These are phyloP conservation scores for Pagrus major DNA, from an alignment of 2,113 vertebrate species.

Conservation along the genomic window DNA sequence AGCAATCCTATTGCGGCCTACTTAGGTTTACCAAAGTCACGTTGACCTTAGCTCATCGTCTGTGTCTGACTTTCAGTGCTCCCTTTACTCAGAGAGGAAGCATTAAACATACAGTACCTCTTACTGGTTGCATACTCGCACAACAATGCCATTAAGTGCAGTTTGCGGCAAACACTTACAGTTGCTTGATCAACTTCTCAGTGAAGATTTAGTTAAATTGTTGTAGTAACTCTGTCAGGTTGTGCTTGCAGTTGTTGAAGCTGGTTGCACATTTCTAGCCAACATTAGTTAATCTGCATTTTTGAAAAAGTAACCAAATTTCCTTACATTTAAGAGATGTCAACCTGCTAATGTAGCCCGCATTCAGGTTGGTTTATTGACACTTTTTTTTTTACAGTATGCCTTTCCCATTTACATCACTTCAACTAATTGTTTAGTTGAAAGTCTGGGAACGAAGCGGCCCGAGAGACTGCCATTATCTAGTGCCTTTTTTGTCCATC, in stretches of 20 bases:
- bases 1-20: neutral
- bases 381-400: no score
- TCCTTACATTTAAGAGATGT: neutral
- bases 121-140: neutral
- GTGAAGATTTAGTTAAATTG: neutral
- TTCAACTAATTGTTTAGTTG: neutral
- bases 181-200: neutral
- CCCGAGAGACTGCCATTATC: constrained; percentile 12
- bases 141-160: neutral
- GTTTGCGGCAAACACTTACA: neutral
- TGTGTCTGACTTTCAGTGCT: neutral
- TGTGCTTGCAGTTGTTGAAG: neutral
- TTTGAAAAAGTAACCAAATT: neutral
- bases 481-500: neutral
- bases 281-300: neutral
- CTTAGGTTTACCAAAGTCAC: neutral
- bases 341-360: neutral
- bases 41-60: neutral
- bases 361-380: neutral
- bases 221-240: neutral
- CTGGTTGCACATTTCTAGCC: neutral
- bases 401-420: neutral
- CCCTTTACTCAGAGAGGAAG: neutral
- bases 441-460: neutral
- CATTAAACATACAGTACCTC: neutral